These are phyloP conservation scores for Nannoperca australis DNA, from an alignment of 2,797 vertebrate species.

Conservation along the genomic window DNA sequence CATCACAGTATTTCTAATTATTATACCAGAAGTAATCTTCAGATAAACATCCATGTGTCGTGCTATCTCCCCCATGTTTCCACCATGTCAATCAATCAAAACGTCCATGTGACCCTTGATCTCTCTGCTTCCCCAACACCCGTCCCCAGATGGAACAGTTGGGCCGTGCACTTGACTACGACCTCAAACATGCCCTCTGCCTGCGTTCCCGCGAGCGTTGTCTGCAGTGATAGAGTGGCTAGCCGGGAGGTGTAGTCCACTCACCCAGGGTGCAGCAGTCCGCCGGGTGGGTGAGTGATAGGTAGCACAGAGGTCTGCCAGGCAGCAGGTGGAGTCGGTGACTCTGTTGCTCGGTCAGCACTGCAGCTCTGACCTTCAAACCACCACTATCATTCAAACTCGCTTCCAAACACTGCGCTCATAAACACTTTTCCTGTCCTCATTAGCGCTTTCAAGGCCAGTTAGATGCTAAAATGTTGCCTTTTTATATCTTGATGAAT, in stretches of 20 bases:
- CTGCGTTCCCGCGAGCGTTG: conserved; percentile 38
- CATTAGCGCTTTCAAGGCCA: conserved; percentile 9
- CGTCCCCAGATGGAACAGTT: conserved; percentile 53
- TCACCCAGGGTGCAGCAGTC: conserved; percentile 41
- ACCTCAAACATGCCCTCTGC: conserved; percentile 54
- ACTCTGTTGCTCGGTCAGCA: conserved; percentile 54
- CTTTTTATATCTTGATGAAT: not conserved
- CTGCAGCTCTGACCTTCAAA: conserved; percentile 66
- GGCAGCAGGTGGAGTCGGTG: conserved; percentile 67
- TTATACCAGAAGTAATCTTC: not conserved
- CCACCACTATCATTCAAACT: conserved; percentile 40
- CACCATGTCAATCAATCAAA: conserved; percentile 24
- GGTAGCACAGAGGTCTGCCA: conserved; percentile 56
- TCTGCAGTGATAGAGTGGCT: conserved; percentile 70
- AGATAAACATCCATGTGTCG: conserved; percentile 1
- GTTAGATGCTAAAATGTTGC: not conserved
- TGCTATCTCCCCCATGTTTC: not conserved
- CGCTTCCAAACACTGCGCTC: conserved; percentile 3
- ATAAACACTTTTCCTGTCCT: conserved; percentile 5
- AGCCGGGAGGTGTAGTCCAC: conserved; percentile 58
- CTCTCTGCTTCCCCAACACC: not conserved
- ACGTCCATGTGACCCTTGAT: conserved; percentile 36
- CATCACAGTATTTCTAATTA: conserved; percentile 36
- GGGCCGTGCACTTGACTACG: conserved; percentile 35
- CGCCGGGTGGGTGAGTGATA: conserved; percentile 64